phyloP scores from a whole-genome alignment of 2,113 vertebrate species.

The Tricholaema leucomelas region DNA sequence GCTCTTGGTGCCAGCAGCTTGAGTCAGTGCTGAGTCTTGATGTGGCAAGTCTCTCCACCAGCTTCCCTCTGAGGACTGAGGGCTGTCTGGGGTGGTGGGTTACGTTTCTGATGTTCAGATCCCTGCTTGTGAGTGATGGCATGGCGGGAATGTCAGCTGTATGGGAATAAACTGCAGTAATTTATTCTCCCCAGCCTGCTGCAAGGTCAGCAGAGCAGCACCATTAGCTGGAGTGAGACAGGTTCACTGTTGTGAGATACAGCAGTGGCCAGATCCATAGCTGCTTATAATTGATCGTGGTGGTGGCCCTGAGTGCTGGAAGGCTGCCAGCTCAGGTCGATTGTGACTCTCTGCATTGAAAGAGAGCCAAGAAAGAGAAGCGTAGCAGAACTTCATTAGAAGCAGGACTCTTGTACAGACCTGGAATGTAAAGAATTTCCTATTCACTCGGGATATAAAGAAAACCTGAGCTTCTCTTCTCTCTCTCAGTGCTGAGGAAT shows the following conservation, averaged over 20 bases:
- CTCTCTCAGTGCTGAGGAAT: neutral
- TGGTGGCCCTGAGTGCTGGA: neutral
- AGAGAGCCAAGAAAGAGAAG: neutral
- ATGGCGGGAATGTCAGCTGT: constrained; percentile 71
- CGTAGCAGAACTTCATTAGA: constrained; percentile 5
- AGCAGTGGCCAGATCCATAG: neutral
- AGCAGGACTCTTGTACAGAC: neutral
- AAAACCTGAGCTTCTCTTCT: constrained; percentile 36
- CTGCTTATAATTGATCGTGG: neutral
- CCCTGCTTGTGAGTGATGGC: constrained; percentile 60
- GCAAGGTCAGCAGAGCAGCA: constrained; percentile 9
- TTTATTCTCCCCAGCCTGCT: constrained; percentile 31
- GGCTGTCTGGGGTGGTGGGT: constrained; percentile 60
- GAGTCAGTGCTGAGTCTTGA: neutral
- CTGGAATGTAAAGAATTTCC: constrained; percentile 70
- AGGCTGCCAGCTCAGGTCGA: constrained; percentile 13
- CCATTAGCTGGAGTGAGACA: neutral
- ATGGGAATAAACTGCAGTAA: constrained; percentile 59
- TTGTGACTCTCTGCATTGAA: neutral
- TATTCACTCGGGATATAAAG: constrained; percentile 44
- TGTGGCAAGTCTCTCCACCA: constrained; percentile 8
- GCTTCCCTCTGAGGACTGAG: neutral
- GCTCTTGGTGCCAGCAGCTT: constrained; percentile 22
- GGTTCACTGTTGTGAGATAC: neutral
- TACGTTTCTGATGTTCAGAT: constrained; percentile 54